Conservation (phyloP, 2,888 invertebrate species). For the Lasius fuliginosus region DNA sequence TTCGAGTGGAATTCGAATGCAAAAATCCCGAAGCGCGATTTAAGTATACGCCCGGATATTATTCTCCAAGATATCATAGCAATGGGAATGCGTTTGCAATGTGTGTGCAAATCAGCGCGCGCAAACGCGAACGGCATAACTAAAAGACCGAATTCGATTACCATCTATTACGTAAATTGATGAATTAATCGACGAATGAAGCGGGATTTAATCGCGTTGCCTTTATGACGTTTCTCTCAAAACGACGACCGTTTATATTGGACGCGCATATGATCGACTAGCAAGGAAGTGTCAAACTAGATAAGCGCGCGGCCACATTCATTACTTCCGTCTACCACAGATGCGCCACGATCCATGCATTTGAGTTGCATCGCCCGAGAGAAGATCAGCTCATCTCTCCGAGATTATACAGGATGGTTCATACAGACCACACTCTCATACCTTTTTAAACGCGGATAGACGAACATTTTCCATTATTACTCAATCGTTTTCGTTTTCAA, state of each 20-base stretch:
- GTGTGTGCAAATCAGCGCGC: background rate
- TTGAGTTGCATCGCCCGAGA: slow-evolving; percentile 36
- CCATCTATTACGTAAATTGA: slow-evolving; percentile 44
- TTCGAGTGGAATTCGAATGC: background rate
- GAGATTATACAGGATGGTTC: slow-evolving; percentile 33
- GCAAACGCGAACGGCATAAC: background rate
- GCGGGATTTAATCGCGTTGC: background rate
- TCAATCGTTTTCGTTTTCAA: background rate
- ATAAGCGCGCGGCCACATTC: slow-evolving; percentile 75
- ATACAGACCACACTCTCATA: background rate
- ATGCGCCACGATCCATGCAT: slow-evolving; percentile 57
- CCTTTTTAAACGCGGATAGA: too few species aligned
- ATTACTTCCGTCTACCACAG: slow-evolving; percentile 72
- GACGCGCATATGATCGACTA: slow-evolving; percentile 55
- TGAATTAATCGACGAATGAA: slow-evolving; percentile 9
- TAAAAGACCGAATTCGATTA: slow-evolving; percentile 28
- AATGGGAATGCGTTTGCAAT: background rate
- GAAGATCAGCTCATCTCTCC: slow-evolving; percentile 48
- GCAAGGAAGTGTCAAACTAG: slow-evolving; percentile 80
- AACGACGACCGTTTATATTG: slow-evolving; percentile 25
- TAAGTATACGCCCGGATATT: slow-evolving; percentile 36
- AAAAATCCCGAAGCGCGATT: background rate
- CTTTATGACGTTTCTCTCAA: slow-evolving; percentile 9
- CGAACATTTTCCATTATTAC: background rate
- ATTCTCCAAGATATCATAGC: slow-evolving; percentile 24